A percentile compares a stretch with the other conserved stretches of the same genome.
Conservation (phyloP, 2,797 vertebrate species). For the Neoniphon sammara region DNA sequence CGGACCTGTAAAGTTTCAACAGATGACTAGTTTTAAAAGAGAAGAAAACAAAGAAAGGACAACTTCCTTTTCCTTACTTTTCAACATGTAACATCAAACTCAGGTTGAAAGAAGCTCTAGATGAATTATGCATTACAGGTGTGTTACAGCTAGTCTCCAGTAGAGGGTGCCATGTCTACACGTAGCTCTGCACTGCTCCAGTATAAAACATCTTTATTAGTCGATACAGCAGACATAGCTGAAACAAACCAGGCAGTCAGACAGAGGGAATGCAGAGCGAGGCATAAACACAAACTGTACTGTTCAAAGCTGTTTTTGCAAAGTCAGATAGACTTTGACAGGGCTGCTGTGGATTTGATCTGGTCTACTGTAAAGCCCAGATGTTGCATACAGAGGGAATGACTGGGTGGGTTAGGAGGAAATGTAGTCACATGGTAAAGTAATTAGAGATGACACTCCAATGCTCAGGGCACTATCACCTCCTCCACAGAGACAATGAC, state of each 20-base stretch:
- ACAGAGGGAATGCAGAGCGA: slow-evolving; percentile 16
- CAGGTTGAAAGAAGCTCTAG: slow-evolving; percentile 9
- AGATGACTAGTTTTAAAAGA: too few relatives aligned
- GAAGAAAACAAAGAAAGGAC: too few relatives aligned
- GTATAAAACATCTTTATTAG: slow-evolving; percentile 19
- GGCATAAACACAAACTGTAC: not conserved
- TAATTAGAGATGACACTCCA: slow-evolving; percentile 36
- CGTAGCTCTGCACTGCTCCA: slow-evolving; percentile 9
- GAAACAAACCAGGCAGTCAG: not conserved
- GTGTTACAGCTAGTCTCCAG: slow-evolving; percentile 57
- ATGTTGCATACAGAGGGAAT: slow-evolving; percentile 16
- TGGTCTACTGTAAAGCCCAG: not conserved
- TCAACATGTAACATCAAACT: not conserved
- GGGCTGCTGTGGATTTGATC: not conserved
- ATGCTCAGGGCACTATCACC: slow-evolving; percentile 24
- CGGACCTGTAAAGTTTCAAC: too few relatives aligned
- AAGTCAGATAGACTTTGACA: not conserved
- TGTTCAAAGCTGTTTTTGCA: not conserved
- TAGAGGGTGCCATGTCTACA: slow-evolving; percentile 76
- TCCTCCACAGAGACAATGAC: slow-evolving; percentile 9
- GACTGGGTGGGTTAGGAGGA: slow-evolving; percentile 22
- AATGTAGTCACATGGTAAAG: slow-evolving; percentile 35
- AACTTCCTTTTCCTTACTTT: not conserved
- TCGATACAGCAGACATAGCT: slow-evolving; percentile 12
- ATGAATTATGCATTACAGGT: slow-evolving; percentile 57